phyloP scores from a whole-genome alignment of 92 coral and sea anemone species.

The Bergia puertoricense region DNA sequence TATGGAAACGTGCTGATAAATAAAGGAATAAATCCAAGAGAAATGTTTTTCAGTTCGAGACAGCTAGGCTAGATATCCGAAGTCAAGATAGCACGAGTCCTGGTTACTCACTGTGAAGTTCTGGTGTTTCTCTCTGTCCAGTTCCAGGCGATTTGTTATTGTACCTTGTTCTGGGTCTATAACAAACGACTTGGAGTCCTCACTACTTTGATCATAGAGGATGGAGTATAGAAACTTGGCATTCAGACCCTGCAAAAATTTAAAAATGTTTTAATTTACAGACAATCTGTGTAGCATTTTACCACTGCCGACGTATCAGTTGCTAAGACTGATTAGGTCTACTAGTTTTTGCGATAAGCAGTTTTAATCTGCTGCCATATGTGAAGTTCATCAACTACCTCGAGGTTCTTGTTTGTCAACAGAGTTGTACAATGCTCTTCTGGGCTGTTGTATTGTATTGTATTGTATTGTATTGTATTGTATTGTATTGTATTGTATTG shows the following conservation, averaged over 20 bases:
- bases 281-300: neutral
- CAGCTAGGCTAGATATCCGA: too few relatives aligned
- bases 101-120: conserved; percentile 80
- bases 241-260: conserved; percentile 15
- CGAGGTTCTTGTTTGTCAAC: neutral
- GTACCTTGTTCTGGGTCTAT: conserved; percentile 84
- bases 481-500: neutral
- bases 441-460: neutral
- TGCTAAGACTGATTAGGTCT: too few relatives aligned
- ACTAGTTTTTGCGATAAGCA: too few relatives aligned
- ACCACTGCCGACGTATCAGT: neutral
- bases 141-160: conserved; percentile 60
- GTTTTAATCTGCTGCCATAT: too few relatives aligned
- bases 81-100: too few relatives aligned
- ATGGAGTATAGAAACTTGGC: conserved; percentile 53
- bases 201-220: conserved; percentile 68
- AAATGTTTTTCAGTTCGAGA: too few relatives aligned
- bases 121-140: conserved; percentile 74
- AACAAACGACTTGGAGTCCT: conserved; percentile 60
- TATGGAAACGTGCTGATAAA: too few relatives aligned
- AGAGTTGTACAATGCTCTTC: neutral
- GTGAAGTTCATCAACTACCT: too few relatives aligned
- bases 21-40: neutral
- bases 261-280: neutral
- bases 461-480: neutral